Evolutionary conservation across 2,888 invertebrate genomes (phyloP).

Genomic region (Thecocarcelia acutangulata): DNA sequence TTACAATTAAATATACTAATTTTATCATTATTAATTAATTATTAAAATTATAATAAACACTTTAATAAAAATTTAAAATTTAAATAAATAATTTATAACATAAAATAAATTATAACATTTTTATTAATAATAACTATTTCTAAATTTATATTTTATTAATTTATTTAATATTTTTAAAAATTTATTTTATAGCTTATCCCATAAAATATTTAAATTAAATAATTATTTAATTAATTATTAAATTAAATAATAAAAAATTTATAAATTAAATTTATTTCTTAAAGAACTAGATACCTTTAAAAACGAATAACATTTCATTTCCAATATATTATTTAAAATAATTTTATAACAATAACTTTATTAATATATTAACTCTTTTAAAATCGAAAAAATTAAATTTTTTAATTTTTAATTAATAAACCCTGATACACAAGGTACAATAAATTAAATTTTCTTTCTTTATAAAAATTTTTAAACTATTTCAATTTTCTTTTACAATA

Average conservation of each 20-base stretch:
- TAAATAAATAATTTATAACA: conserved; percentile 81
- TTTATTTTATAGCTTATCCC: conserved; percentile 85
- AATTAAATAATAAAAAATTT: conserved; percentile 74
- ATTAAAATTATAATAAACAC: conserved; percentile 80
- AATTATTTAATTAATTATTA: conserved; percentile 77
- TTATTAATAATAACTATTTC: conserved; percentile 83
- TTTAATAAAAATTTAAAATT: conserved; percentile 81
- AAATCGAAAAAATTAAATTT: conserved; percentile 84
- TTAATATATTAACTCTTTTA: conserved; percentile 81
- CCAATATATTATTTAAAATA: conserved; percentile 85
- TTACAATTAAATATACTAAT: conserved; percentile 83
- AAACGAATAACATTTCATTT: conserved; percentile 84
- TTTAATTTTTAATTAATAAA: conserved; percentile 83
- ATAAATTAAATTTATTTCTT: conserved; percentile 80
- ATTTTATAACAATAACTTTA: conserved; percentile 83
- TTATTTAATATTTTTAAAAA: conserved; percentile 82
- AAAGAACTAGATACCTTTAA: conserved; percentile 86
- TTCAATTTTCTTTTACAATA: conserved; percentile 84
- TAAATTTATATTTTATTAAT: conserved; percentile 83
- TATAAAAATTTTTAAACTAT: conserved; percentile 82
- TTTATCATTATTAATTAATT: conserved; percentile 84
- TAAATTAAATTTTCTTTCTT: conserved; percentile 81
- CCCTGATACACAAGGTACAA: conserved; percentile 89
- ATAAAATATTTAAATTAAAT: conserved; percentile 82
- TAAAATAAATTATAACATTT: conserved; percentile 82